phyloP scores from a whole-genome alignment of 1,140 invertebrate species.

The Cephus cinctus region DNA sequence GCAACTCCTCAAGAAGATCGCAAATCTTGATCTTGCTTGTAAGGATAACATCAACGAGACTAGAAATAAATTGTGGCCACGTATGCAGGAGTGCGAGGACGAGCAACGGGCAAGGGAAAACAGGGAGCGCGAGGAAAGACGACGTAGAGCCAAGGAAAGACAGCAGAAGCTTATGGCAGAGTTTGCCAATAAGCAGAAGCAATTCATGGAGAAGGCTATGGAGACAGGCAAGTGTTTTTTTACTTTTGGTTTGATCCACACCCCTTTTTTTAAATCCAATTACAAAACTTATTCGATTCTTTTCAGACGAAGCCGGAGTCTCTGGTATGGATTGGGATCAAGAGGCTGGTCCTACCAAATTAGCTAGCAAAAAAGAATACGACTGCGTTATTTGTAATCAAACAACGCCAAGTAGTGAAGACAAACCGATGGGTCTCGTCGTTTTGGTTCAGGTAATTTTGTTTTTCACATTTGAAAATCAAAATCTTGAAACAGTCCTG shows the following conservation, averaged over 20 bases:
- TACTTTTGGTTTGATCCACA: too few relatives aligned
- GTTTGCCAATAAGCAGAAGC: conserved; percentile 87
- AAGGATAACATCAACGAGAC: conserved; percentile 67
- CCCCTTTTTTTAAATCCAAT: too few relatives aligned
- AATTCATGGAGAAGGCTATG: conserved; percentile 86
- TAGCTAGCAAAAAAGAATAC: conserved; percentile 74
- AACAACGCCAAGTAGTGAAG: conserved; percentile 78
- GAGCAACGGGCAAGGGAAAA: conserved; percentile 71
- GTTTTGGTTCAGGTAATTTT: conserved; percentile 76
- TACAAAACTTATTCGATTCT: neutral
- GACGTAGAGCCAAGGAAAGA: conserved; percentile 80
- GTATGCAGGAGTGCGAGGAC: conserved; percentile 73
- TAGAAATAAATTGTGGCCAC: conserved; percentile 73
- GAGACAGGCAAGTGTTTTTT: conserved; percentile 56
- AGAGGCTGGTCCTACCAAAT: conserved; percentile 55
- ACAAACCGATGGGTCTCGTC: conserved; percentile 88
- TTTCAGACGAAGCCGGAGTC: conserved; percentile 52
- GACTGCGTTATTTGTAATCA: conserved; percentile 96
- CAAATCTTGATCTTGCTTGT: conserved; percentile 68
- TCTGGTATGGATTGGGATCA: conserved; percentile 69
- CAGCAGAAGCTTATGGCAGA: conserved; percentile 91
- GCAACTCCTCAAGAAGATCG: conserved; percentile 72
- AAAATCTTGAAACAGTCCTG: conserved; percentile 38
- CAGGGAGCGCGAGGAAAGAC: conserved; percentile 76
- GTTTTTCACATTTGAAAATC: neutral